Evolutionary conservation across 2,113 vertebrate genomes (phyloP), one percentile per base, ranked within the genome.

Genomic region (Nettapus auritus): DNA sequence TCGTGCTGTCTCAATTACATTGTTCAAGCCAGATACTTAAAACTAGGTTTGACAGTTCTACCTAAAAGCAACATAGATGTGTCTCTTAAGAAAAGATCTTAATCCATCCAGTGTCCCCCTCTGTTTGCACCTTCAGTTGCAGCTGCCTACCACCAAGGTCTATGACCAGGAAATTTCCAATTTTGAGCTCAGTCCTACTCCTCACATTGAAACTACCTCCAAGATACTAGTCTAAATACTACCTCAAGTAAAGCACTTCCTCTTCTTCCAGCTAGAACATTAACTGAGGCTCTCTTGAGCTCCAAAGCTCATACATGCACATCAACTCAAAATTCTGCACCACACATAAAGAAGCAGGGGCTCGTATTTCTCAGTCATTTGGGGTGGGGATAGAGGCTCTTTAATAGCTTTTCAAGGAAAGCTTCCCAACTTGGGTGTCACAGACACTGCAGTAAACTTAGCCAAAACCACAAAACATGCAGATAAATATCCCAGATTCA

Each of bases 221-320:
- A n/a, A 28, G 36, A 22, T 0, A 3, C 6, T 14, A 34, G 40
- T 34, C 2, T 2, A 57, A 91, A 80, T 26, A 26, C 4, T 17
- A 13, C 57, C n/a, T 69, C 22, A n/a, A 56, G 22, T 8, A 1
- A 12, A 57, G 14, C 0, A 6, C 50, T 34, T 10, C 59, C 28
- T 77, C 68, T 86, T 19, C 76, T 63, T 3, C 18, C 76, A 78
- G 0, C 31, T 38, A 28, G 55, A 40, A 38, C 3, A 44, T 8
- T 2, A 8, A 12, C 5, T 19, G 26, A 82, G 29, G 33, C 63
- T 66, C 36, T 53, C 26, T 9, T 18, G n/a, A 67, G 77, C 57
- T 55, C 74, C 2, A 0, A 59, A 53, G 29, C 44, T 68, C 64
- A 62, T 29, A 14, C 25, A 31, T 52, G 57, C 22, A 3, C 0